These are phyloP conservation scores for Tichodroma muraria DNA, from an alignment of 2,113 vertebrate genomes.

Conservation along the genomic window DNA sequence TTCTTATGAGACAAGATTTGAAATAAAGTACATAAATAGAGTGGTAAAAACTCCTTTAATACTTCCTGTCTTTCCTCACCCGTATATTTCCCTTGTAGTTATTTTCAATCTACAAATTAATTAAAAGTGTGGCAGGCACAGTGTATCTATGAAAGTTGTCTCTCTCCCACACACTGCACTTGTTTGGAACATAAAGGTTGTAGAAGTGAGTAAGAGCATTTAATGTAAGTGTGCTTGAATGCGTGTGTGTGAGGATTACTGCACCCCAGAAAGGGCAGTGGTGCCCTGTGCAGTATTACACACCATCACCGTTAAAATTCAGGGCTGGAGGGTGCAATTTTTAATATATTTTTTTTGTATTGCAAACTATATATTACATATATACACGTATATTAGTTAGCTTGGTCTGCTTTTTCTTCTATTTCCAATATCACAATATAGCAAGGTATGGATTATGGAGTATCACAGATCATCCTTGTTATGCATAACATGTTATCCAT, in stretches of 20 bases:
- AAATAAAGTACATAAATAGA: conserved; percentile 41
- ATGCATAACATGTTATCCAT: neutral
- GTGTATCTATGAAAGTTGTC: neutral
- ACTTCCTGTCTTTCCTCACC: neutral
- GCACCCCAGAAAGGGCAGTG: neutral
- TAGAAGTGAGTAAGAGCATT: neutral
- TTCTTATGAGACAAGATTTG: conserved; percentile 1
- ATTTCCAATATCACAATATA: neutral
- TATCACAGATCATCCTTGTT: neutral
- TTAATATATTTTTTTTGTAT: neutral
- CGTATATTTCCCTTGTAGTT: conserved; percentile 24
- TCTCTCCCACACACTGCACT: neutral
- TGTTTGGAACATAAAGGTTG: conserved; percentile 21
- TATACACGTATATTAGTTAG: neutral
- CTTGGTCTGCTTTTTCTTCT: neutral
- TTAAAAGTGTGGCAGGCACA: conserved; percentile 23
- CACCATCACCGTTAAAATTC: neutral
- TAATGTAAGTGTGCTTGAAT: conserved; percentile 22
- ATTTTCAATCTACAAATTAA: conserved; percentile 50
- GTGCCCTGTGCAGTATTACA: neutral
- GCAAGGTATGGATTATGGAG: neutral
- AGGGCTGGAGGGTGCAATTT: neutral
- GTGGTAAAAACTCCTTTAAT: neutral
- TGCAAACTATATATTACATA: neutral
- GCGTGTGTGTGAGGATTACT: neutral